Evolutionary conservation across 2,888 invertebrate genomes (phyloP).

Genomic region (Campaea margaritaria): DNA sequence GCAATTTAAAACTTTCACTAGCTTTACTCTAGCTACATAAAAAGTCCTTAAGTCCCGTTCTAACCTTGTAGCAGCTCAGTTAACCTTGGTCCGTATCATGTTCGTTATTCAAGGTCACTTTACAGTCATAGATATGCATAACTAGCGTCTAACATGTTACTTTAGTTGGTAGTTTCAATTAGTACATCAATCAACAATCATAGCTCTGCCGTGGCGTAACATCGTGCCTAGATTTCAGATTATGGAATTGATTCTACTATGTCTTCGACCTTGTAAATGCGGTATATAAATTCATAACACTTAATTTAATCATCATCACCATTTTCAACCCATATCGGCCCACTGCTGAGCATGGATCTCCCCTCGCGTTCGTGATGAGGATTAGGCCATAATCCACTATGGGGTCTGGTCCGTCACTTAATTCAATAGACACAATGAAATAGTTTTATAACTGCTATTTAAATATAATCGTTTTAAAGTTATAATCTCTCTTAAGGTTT

Average conservation of each 20-base stretch:
- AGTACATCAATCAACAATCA: slow-evolving; percentile 21
- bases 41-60: slow-evolving; percentile 2
- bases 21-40: not conserved
- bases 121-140: slow-evolving; percentile 12
- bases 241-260: not conserved
- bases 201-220: not conserved
- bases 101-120: slow-evolving; percentile 13
- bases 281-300: no score
- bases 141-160: slow-evolving; percentile 11
- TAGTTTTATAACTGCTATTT: no score
- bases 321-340: no score
- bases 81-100: slow-evolving; percentile 21
- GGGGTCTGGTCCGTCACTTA: no score
- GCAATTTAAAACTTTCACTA: not conserved
- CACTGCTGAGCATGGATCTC: no score
- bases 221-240: not conserved
- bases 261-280: not conserved
- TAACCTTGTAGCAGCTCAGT: slow-evolving; percentile 12
- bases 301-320: no score
- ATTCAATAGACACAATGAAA: no score
- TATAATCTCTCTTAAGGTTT: no score
- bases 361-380: no score
- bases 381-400: no score
- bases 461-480: no score
- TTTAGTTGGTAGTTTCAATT: slow-evolving; percentile 18